phyloP scores from a whole-genome alignment of 2,888 invertebrate species.

The Scaeva pyrastri region DNA sequence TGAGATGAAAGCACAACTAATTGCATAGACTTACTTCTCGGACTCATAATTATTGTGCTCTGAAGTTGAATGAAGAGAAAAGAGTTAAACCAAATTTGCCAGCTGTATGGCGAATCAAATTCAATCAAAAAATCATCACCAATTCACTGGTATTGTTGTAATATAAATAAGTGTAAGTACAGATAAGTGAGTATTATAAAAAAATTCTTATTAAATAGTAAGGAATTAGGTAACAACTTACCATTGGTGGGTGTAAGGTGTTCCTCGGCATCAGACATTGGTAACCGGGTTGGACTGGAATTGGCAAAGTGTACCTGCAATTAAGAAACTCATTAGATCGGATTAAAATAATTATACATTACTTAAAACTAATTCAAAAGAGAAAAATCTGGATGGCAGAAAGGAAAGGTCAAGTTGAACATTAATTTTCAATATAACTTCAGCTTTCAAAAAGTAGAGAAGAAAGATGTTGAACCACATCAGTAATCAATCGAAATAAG shows the following conservation, averaged over 20 bases:
- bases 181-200: constrained; percentile 1
- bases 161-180: background rate
- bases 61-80: constrained; percentile 30
- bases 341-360: no score
- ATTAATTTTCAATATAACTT: no score
- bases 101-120: constrained; percentile 40
- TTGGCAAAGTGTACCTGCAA: constrained; percentile 88
- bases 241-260: constrained; percentile 80
- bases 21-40: constrained; percentile 67
- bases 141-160: constrained; percentile 45
- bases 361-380: no score
- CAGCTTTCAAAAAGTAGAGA: no score
- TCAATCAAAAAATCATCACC: constrained; percentile 56
- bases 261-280: constrained; percentile 84
- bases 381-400: no score
- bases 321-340: background rate
- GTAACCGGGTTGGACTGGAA: constrained; percentile 83
- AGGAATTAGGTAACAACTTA: constrained; percentile 74
- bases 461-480: no score
- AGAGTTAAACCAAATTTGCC: constrained; percentile 19
- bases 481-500: no score
- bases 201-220: background rate
- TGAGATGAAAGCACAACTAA: constrained; percentile 30
- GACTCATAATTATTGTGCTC: constrained; percentile 54
- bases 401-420: no score